These are phyloP conservation scores for Lasioglossum leucozonium DNA, from an alignment of 2,888 invertebrate genomes.

Conservation along the genomic window DNA sequence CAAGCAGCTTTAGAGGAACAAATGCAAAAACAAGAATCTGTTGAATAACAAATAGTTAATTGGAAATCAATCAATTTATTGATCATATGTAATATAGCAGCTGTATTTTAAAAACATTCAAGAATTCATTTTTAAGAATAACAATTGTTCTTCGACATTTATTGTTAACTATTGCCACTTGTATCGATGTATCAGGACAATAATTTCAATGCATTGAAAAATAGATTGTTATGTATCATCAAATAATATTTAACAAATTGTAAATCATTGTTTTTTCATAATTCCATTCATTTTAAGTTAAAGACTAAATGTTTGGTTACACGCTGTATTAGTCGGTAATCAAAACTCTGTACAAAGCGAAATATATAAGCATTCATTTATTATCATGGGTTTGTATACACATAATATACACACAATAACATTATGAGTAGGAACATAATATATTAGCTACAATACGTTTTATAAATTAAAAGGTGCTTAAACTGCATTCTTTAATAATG, in stretches of 20 bases:
- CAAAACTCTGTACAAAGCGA: conserved; percentile 34
- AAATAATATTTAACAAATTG: conserved; percentile 18
- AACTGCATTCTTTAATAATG: conserved; percentile 44
- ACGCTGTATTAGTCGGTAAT: background rate
- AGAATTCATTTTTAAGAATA: conserved; percentile 11
- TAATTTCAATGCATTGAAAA: background rate
- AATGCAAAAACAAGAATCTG: conserved; percentile 13
- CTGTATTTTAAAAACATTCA: background rate
- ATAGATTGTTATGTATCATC: conserved; percentile 13
- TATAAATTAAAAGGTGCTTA: conserved; percentile 58
- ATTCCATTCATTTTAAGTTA: conserved; percentile 5
- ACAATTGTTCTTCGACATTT: background rate
- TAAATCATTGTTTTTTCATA: background rate
- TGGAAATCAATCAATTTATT: background rate
- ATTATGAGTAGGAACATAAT: conserved; percentile 72
- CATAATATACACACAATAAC: conserved; percentile 74
- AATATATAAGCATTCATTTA: conserved; percentile 74
- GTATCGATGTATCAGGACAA: background rate
- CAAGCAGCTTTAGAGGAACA: conserved; percentile 68
- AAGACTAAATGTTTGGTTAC: background rate
- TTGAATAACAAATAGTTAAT: conserved; percentile 19
- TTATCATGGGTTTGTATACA: conserved; percentile 74
- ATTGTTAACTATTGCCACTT: conserved; percentile 2
- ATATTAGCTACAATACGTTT: conserved; percentile 63
- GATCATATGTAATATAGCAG: background rate